Base-by-base conservation (phyloP, 2,888 invertebrate genomes). In the Lamproptera curius region DNA sequence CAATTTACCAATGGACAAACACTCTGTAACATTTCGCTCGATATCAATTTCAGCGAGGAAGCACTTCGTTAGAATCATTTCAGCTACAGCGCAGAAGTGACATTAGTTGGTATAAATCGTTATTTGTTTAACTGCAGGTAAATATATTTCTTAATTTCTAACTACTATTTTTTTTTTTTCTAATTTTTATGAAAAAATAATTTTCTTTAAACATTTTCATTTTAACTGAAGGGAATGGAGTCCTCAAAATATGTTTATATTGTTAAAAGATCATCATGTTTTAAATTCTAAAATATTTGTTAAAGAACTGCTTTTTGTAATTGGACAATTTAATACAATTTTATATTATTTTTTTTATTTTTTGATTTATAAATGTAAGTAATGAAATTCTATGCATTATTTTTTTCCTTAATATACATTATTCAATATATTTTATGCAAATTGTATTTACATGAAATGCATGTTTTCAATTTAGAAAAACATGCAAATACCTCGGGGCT, bases 11-110 rank as follows among this genome's bases (percentile, higher is more conserved):
- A 31, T 33, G 13, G 9, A 10, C 13, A 14, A 20, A 33, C 33
- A 20, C 33, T 16, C 42, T 16, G 42, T 20, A 16, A 20, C 42
- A 42, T 36, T 46, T 46, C 28, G 26, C 40, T 17, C 16, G 36
- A 20, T 28, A 28, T 14, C 26, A 23, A 31, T 15, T 35, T 36
- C n/a, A 31, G 36, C 41, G 41, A 17, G 8, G 36, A 37, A 36
- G 23, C 14, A n/a, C 14, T 34, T 17, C 11, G 16, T 2, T 39
- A 46, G 46, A 46, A 15, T 16, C 36, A 16, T 9, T 20, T 36
- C 41, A 17, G 34, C 16, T 13, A 6, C 17, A n/a, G 14, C 35
- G 41, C 46, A 14, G 17, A 16, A n/a, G 36, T 36, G 41, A 17
- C 41, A 36, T 26, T 16, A n/a, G 35, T 26, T 16, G 16, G 34